These are phyloP conservation scores for Brachionus manjavacas DNA, from an alignment of 1,140 invertebrate species.

Conservation along the genomic window DNA sequence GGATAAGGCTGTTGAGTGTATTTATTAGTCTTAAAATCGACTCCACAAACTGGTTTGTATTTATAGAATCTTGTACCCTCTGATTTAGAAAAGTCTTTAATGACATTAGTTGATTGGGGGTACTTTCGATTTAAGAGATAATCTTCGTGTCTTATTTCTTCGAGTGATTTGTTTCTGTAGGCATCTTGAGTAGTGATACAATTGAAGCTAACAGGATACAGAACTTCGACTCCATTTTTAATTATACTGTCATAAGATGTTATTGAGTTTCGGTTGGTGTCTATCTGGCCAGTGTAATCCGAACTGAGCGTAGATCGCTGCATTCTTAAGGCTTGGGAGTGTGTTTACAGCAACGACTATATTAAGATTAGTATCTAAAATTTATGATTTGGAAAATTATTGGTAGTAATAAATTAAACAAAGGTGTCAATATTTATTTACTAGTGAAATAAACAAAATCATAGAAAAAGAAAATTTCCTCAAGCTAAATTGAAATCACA, in stretches of 20 bases:
- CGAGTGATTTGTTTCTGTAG: not conserved
- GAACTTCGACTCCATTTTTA: not conserved
- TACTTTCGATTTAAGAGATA: slow-evolving; percentile 12
- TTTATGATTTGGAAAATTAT: not conserved
- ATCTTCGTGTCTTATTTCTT: slow-evolving; percentile 25
- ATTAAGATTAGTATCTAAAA: not conserved
- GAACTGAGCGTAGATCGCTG: not conserved
- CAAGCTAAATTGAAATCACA: not conserved
- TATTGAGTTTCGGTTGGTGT: not conserved
- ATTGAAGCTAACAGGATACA: not conserved
- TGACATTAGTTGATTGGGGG: not conserved
- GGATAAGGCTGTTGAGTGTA: not conserved
- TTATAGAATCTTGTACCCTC: not conserved
- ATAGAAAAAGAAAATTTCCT: not conserved
- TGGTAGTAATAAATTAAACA: not conserved
- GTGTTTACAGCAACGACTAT: not conserved
- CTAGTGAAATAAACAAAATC: not conserved
- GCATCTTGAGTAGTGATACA: not conserved
- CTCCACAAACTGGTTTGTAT: not conserved
- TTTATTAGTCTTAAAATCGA: not conserved
- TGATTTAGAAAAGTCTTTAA: not conserved
- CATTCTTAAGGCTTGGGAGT: not conserved
- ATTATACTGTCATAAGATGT: not conserved
- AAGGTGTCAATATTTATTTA: not conserved
- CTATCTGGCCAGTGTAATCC: not conserved